Percentiles rank a stretch among this genome's conserved stretches.
Conservation (phyloP, 2,113 vertebrate species). For the Aphelocoma coerulescens region DNA sequence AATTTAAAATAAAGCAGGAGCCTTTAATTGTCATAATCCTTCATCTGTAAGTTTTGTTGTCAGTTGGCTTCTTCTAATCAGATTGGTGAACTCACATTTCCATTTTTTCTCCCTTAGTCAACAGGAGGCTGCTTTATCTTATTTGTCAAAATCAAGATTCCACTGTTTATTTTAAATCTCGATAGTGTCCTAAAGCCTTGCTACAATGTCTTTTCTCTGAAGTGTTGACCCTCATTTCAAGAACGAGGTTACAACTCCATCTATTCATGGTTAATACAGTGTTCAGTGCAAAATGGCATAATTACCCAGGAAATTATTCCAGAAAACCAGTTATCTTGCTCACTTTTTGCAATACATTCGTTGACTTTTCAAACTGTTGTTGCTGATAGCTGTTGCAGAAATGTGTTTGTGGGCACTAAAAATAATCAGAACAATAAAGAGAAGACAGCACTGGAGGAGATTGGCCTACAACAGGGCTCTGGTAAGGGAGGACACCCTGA, state of each 20-base stretch:
- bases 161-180: not conserved
- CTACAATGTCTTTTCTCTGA: not conserved
- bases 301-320: not conserved
- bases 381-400: not conserved
- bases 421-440: not conserved
- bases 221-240: not conserved
- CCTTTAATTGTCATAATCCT: not conserved
- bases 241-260: not conserved
- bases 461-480: accelerated
- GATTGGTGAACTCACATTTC: not conserved
- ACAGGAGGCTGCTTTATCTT: not conserved
- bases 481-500: not conserved
- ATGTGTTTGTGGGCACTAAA: not conserved
- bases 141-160: not conserved
- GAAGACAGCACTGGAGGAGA: not conserved
- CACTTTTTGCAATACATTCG: not conserved
- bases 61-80: not conserved
- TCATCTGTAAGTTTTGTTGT: not conserved
- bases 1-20: not conserved
- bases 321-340: not conserved
- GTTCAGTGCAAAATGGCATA: not conserved
- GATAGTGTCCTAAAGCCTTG: not conserved
- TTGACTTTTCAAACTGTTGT: not conserved
- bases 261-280: accelerated
- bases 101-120: not conserved